phyloP scores from a whole-genome alignment of 1,140 invertebrate genomes.

The Eurosta solidaginis region DNA sequence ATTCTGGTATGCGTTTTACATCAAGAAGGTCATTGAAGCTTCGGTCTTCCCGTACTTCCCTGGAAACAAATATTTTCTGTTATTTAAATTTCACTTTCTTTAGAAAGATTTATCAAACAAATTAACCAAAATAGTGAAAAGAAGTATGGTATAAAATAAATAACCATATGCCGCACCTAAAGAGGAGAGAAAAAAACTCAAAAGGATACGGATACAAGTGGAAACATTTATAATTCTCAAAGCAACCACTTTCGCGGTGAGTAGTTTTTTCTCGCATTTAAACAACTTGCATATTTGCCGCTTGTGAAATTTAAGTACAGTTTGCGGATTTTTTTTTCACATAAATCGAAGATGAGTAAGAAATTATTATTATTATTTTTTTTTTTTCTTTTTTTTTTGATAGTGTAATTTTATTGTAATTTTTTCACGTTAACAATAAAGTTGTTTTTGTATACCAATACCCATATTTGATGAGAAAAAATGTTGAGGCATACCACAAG shows the following conservation, averaged over 20 bases:
- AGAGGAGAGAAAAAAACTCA: not conserved
- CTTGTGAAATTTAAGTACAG: not conserved
- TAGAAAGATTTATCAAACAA: not conserved
- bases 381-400: not conserved
- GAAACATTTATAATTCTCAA: constrained; percentile 14
- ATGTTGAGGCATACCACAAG: too few species aligned
- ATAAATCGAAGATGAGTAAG: too few species aligned
- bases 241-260: not conserved
- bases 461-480: too few species aligned
- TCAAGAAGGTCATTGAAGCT: not conserved
- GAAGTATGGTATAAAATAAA: not conserved
- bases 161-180: not conserved
- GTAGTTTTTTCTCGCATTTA: not conserved
- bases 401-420: not conserved
- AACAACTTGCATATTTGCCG: not conserved
- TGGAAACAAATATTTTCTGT: not conserved
- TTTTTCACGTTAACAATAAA: not conserved
- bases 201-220: not conserved
- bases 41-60: not conserved
- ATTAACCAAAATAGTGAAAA: not conserved
- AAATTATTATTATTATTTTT: not conserved
- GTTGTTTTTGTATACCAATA: too few species aligned
- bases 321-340: constrained; percentile 22
- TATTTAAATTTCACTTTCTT: constrained; percentile 2
- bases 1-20: not conserved